Base-by-base conservation (phyloP, 2,888 invertebrate genomes). In the Diadegma fenestrale region DNA sequence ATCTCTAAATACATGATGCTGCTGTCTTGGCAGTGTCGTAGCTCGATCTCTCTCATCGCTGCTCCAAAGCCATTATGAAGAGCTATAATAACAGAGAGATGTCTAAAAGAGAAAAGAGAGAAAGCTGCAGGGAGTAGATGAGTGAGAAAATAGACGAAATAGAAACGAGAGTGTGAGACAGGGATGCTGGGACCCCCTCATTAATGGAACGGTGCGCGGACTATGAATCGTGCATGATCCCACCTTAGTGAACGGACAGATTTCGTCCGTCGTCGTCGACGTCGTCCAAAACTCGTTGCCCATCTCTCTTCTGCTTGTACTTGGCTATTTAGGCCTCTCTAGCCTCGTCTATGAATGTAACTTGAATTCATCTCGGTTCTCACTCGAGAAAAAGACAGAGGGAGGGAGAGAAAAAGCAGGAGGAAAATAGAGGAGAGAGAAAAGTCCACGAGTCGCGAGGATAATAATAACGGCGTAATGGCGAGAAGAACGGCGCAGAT, bases 161-260 rank as follows among this genome's bases (percentile, higher is more conserved):
- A 80, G 71, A 71, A 80, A 71, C 63, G 51, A 71, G 81, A 82
- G 69, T 85, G 69, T 48, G 51, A 76, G 82, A 81, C 84, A 82
- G 85, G 87, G 86, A 86, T 87, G 87, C 86, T 87, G 88, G 88
- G 88, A 80, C 82, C 73, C 79, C 89, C 92, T 93, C 93, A 92
- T 93, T 93, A 93, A 93, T 93, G 93, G 91, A 90, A 88, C 91
- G 91, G 90, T 82, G 77, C 90, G 88, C 90, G 88, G 90, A 91
- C 92, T 91, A 93, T 93, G 93, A 93, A 93, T 93, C 93, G 93
- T 92, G 72, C 89, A 91, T 89, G 91, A 89, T 88, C 87, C 87
- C 78, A 85, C 82, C 85, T 85, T 77, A 80, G 82, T 85, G 85
- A 85, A 85, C 85, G 85, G 80, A 85, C 82, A 63, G 80, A 66